Base-by-base conservation (phyloP, 1,140 invertebrate species). In the Brachionus rotundiformis region DNA sequence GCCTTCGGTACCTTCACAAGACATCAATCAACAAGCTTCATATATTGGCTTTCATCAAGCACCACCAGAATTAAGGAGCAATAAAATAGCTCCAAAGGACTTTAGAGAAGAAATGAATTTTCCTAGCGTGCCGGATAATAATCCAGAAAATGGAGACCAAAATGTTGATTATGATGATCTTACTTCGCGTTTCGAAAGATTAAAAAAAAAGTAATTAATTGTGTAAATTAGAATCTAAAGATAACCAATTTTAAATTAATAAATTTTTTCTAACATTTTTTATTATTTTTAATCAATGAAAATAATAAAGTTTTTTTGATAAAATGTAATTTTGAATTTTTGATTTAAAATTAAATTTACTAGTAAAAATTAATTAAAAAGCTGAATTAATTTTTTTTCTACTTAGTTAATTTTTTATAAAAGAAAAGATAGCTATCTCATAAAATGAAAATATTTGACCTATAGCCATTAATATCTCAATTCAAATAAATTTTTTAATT, bases 151-250 rank as follows among this genome's bases (percentile, higher is more conserved):
- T 36, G 85, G 84, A 36, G 16, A 75, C 29, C 11, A 8, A 49
- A 94, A 95, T 83, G 94, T 96, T 63, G 94, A 97, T 88, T 97
- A 97, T 87, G 95, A 96, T 87, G 94, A 97, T 86, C 90, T 98
- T 36, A 94, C 94, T 83, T 91, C 92, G 83, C 90, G 95, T 83
- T 98, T 98, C 89, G 94, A 97, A 87, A 93, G 95, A 84, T 90
- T 98, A 41, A 97, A 97, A 87, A 96, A 95, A 87, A 92, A 92
- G 49, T 79, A 54, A 39, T 33, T n/a, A 68, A 19, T 33, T 13
- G 2, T 63, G 13, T 29, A 25, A 16, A 25, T 29, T 0, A 29
- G 2, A 25, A 29, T 63, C 7, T 0, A 49, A 49, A 49, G n/a
- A 49, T 16, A 13, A n/a, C 11, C 11, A 49, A 49, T 16, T 16